Evolutionary conservation across 1,140 invertebrate genomes (phyloP).

Genomic region (Euwallacea similis): DNA sequence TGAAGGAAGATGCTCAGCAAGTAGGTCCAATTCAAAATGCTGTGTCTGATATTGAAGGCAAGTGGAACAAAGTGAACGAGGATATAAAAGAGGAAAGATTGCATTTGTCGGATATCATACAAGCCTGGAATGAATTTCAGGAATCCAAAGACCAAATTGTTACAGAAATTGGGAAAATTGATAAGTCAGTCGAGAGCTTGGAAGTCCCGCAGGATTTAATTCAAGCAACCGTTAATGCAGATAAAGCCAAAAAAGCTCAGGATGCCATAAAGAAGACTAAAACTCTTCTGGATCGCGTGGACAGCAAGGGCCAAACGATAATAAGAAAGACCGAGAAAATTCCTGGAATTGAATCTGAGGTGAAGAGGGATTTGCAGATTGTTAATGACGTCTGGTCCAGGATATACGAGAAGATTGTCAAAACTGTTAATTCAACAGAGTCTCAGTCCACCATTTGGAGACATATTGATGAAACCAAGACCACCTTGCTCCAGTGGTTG

Average conservation of each 20-base stretch:
- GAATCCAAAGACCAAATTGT: slow-evolving; percentile 70
- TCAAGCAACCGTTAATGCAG: slow-evolving; percentile 65
- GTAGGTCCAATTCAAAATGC: slow-evolving; percentile 77
- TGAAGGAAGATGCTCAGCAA: slow-evolving; percentile 79
- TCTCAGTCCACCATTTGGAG: slow-evolving; percentile 89
- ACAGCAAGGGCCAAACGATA: slow-evolving; percentile 70
- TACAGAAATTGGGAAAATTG: slow-evolving; percentile 68
- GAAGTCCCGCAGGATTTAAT: slow-evolving; percentile 67
- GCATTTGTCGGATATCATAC: slow-evolving; percentile 71
- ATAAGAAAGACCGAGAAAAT: slow-evolving; percentile 73
- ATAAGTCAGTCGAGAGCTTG: slow-evolving; percentile 61
- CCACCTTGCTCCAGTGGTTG: slow-evolving; percentile 82
- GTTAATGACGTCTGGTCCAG: slow-evolving; percentile 75
- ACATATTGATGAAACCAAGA: slow-evolving; percentile 83
- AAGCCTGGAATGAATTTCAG: slow-evolving; percentile 74
- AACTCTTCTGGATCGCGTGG: slow-evolving; percentile 72
- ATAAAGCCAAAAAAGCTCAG: slow-evolving; percentile 73
- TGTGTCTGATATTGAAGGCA: slow-evolving; percentile 71
- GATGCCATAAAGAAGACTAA: slow-evolving; percentile 76
- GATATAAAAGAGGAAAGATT: slow-evolving; percentile 73
- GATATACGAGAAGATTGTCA: slow-evolving; percentile 68
- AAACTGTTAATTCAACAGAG: slow-evolving; percentile 77
- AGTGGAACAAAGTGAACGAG: slow-evolving; percentile 78
- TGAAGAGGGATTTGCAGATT: slow-evolving; percentile 65
- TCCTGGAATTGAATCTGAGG: slow-evolving; percentile 69